Evolutionary conservation across 1,140 invertebrate species (phyloP).

Genomic region (Drosophila sulfurigaster): DNA sequence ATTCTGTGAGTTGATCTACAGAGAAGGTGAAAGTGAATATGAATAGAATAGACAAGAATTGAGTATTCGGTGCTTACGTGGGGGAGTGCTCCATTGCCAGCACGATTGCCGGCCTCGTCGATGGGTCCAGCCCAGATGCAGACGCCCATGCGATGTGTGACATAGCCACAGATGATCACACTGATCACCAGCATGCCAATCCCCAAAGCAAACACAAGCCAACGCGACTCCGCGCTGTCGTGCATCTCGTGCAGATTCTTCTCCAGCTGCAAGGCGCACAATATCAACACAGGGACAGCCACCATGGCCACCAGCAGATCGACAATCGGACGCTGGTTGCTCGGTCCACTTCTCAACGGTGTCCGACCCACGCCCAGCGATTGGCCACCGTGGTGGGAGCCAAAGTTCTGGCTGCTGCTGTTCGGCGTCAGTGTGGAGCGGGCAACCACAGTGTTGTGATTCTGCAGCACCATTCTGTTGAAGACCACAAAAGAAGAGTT

Average conservation of each 20-base stretch:
- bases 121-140: conserved; percentile 84
- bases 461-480: conserved; percentile 78
- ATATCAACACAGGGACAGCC: conserved; percentile 75
- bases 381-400: conserved; percentile 26
- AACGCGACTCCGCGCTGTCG: conserved; percentile 65
- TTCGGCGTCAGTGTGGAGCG: conserved; percentile 73
- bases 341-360: conserved; percentile 40
- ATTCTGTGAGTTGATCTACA: conserved; percentile 83
- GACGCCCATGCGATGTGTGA: conserved; percentile 83
- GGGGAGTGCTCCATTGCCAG: conserved; percentile 52
- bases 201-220: conserved; percentile 80
- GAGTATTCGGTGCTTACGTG: conserved; percentile 60
- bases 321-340: conserved; percentile 75
- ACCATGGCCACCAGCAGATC: conserved; percentile 81
- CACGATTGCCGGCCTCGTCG: conserved; percentile 76
- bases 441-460: conserved; percentile 77
- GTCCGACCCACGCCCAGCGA: conserved; percentile 25
- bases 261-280: conserved; percentile 80
- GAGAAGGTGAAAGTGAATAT: background rate
- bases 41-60: no score
- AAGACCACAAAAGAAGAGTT: background rate
- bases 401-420: conserved; percentile 72
- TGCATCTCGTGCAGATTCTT: conserved; percentile 78
- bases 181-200: conserved; percentile 80
- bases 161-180: conserved; percentile 82